Percentiles rank a stretch among this genome's conserved stretches.
These are phyloP conservation scores for Drosophila takahashii DNA, from an alignment of 1,140 invertebrate species.

Conservation along the genomic window DNA sequence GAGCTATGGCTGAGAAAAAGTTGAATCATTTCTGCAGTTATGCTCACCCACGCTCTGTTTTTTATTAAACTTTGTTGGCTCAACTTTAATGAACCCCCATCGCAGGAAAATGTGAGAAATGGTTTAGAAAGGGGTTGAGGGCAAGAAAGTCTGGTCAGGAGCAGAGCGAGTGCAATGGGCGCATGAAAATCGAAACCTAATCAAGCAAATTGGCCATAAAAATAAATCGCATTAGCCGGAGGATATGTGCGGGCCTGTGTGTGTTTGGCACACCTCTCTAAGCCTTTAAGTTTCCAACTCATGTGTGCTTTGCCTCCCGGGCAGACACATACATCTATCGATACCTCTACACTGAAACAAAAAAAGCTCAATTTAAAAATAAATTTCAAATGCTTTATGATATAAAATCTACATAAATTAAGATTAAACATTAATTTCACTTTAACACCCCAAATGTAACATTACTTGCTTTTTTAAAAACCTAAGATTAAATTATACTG, in stretches of 20 bases:
- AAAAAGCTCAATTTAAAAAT: neutral
- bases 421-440: too few relatives aligned
- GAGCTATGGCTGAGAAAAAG: constrained; percentile 24
- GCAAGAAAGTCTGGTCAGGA: constrained; percentile 1
- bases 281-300: constrained; percentile 73
- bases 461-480: too few relatives aligned
- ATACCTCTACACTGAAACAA: neutral
- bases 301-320: constrained; percentile 48
- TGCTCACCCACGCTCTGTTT: constrained; percentile 1
- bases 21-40: constrained; percentile 14
- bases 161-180: constrained; percentile 58
- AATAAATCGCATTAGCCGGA: constrained; percentile 78
- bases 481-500: too few relatives aligned
- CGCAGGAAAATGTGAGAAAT: neutral
- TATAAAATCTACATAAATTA: too few relatives aligned
- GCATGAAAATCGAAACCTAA: constrained; percentile 82
- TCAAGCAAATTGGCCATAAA: constrained; percentile 83
- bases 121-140: neutral
- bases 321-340: constrained; percentile 18
- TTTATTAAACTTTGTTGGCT: constrained; percentile 49
- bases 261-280: constrained; percentile 57
- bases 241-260: constrained; percentile 21
- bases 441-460: too few relatives aligned
- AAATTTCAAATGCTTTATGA: neutral
- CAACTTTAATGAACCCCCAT: constrained; percentile 62